These are phyloP conservation scores for Scelioninae gen. 1 DNA, from an alignment of 2,888 invertebrate genomes.

Conservation along the genomic window DNA sequence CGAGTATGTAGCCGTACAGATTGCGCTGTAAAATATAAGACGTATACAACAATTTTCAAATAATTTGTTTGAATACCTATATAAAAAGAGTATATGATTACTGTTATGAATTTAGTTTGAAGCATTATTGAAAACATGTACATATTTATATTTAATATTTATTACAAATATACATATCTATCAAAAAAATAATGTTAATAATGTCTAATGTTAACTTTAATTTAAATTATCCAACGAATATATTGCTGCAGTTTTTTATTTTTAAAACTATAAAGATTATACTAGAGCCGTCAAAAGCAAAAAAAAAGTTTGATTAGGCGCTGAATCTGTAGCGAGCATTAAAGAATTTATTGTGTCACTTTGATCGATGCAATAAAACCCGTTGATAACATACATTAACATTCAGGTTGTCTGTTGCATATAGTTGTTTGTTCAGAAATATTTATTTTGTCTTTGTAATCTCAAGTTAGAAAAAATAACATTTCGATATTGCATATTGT, in stretches of 20 bases:
- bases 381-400: slow-evolving; percentile 28
- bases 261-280: slow-evolving; percentile 27
- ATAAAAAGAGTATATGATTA: too few relatives aligned
- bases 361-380: slow-evolving; percentile 29
- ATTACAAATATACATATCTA: too few relatives aligned
- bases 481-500: slow-evolving; percentile 11
- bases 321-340: slow-evolving; percentile 30
- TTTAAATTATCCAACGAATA: too few relatives aligned
- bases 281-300: slow-evolving; percentile 8
- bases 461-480: not conserved
- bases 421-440: not conserved
- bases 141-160: too few relatives aligned
- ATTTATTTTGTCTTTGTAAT: not conserved
- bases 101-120: too few relatives aligned
- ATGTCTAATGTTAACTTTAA: too few relatives aligned
- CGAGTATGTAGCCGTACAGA: too few relatives aligned
- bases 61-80: too few relatives aligned
- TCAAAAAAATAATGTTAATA: too few relatives aligned
- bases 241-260: not conserved
- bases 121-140: too few relatives aligned
- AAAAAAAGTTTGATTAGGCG: slow-evolving; percentile 41
- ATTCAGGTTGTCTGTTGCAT: slow-evolving; percentile 8
- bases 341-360: slow-evolving; percentile 48
- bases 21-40: too few relatives aligned
- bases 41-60: too few relatives aligned